Conservation (phyloP, 2,113 vertebrate species). For the Apistogramma diplotaenia region DNA sequence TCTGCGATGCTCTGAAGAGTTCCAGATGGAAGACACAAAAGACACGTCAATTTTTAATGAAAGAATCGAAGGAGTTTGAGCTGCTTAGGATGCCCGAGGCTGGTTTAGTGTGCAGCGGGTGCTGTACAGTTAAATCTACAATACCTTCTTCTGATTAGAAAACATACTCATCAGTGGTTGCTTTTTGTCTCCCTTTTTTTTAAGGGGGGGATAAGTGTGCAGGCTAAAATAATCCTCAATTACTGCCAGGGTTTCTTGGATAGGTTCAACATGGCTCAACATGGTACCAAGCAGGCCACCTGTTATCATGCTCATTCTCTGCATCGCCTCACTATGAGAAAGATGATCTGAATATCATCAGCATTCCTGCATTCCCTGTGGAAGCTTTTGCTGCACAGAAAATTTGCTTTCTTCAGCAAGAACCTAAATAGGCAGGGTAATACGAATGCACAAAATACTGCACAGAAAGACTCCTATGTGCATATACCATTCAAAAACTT, state of each 20-base stretch:
- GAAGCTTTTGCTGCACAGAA: background rate
- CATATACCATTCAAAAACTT: constrained; percentile 65
- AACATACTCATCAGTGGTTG: background rate
- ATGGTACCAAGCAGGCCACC: constrained; percentile 52
- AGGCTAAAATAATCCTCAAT: constrained; percentile 4
- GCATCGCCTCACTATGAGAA: background rate
- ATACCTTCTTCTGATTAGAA: background rate
- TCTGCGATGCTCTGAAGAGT: background rate
- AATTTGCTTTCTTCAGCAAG: background rate
- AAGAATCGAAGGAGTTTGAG: background rate
- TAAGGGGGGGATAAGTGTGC: background rate
- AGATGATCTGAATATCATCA: constrained; percentile 5
- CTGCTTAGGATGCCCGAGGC: background rate
- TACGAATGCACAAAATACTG: background rate
- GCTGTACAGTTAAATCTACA: background rate
- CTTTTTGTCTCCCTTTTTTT: background rate
- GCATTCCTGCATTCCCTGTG: background rate
- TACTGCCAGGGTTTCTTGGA: constrained; percentile 46
- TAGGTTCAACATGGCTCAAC: constrained; percentile 20
- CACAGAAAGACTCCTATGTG: constrained; percentile 3
- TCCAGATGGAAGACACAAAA: background rate
- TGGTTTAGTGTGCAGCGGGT: background rate
- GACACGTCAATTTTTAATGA: background rate
- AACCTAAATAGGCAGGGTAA: background rate
- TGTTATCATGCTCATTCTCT: constrained; percentile 27